phyloP scores from a whole-genome alignment of 2,888 invertebrate genomes.

The Cerceris ruficornis region DNA sequence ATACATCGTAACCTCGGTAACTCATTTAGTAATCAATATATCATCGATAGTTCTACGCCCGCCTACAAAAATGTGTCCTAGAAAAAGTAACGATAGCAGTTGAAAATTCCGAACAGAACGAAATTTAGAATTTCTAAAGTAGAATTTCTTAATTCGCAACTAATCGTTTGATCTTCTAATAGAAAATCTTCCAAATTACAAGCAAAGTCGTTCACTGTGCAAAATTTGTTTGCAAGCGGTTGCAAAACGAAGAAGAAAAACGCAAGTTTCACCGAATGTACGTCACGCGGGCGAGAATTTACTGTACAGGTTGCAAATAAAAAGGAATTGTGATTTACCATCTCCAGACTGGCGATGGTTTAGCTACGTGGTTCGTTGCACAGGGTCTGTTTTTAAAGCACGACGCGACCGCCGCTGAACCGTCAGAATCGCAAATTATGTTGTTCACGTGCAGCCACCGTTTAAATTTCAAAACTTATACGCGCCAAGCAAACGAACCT shows the following conservation, averaged over 20 bases:
- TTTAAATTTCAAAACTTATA: slow-evolving; percentile 40
- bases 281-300: slow-evolving; percentile 41
- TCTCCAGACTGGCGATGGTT: slow-evolving; percentile 21
- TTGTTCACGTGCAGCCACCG: slow-evolving; percentile 44
- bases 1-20: too few species aligned
- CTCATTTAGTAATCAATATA: too few species aligned
- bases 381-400: slow-evolving; percentile 47
- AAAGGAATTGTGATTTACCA: slow-evolving; percentile 48
- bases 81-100: too few species aligned
- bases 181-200: too few species aligned
- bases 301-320: slow-evolving; percentile 53
- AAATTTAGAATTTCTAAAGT: too few species aligned
- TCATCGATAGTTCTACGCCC: too few species aligned
- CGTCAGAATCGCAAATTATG: slow-evolving; percentile 44
- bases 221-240: neutral
- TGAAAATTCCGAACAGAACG: too few species aligned
- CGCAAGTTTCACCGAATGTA: slow-evolving; percentile 13
- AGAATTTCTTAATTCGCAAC: too few species aligned
- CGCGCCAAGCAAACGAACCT: slow-evolving; percentile 18
- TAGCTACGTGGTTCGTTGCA: slow-evolving; percentile 37
- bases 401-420: slow-evolving; percentile 39
- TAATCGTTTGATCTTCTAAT: too few species aligned
- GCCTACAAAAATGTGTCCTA: too few species aligned
- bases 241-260: neutral
- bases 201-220: too few species aligned